A percentile compares a stretch with the other conserved stretches of the same genome.
Evolutionary conservation across 2,888 invertebrate species (phyloP).

Genomic region (Petrolisthes cinctipes): DNA sequence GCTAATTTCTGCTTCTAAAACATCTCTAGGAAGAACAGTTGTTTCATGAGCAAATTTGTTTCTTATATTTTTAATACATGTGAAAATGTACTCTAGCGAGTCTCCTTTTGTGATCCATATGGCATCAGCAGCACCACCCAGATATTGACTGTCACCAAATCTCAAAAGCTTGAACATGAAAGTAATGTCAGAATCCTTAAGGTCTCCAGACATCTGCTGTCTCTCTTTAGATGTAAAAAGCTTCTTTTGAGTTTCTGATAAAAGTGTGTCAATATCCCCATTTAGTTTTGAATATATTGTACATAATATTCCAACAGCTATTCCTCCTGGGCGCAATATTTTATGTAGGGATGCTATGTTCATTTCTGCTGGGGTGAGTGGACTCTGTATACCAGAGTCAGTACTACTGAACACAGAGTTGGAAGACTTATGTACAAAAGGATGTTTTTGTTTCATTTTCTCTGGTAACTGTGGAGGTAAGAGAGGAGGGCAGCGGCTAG

Average conservation of each 20-base stretch:
- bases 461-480: background rate
- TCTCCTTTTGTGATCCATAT: slow-evolving; percentile 1
- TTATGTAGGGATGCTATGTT: slow-evolving; percentile 9
- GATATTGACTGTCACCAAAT: background rate
- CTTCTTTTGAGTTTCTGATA: background rate
- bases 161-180: slow-evolving; percentile 16
- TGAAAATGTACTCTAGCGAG: slow-evolving; percentile 25
- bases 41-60: slow-evolving; percentile 25
- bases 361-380: background rate
- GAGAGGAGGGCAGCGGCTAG: background rate
- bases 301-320: background rate
- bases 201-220: background rate
- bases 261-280: background rate
- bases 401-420: background rate
- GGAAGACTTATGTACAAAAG: background rate
- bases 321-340: slow-evolving; percentile 20
- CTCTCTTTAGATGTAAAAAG: background rate
- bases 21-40: background rate
- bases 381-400: background rate
- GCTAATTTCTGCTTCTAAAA: background rate
- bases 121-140: background rate
- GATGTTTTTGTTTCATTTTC: background rate
- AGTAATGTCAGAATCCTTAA: slow-evolving; percentile 11
- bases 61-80: slow-evolving; percentile 6
- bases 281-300: background rate